Evolutionary conservation across 2,888 invertebrate species (phyloP).

Genomic region (Parasteatoda lunata): DNA sequence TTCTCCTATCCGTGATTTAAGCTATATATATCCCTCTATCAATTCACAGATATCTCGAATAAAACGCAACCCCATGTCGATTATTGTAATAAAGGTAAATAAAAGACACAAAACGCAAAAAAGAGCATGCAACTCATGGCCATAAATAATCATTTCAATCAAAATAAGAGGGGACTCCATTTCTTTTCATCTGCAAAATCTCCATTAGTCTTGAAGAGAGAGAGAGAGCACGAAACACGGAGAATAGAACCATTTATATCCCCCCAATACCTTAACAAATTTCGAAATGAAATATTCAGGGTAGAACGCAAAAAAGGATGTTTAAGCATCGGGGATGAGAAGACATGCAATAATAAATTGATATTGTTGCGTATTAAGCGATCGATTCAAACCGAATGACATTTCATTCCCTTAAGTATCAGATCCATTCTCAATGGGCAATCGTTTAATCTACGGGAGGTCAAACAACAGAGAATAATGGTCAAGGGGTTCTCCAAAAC

Average conservation of each 20-base stretch:
- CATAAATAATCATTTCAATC: constrained; percentile 63
- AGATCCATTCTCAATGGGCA: constrained; percentile 38
- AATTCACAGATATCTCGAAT: too few species aligned
- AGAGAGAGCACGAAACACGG: constrained; percentile 19
- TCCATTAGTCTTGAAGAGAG: constrained; percentile 39
- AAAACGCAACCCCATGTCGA: too few species aligned
- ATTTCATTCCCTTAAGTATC: constrained; percentile 62
- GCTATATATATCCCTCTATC: too few species aligned
- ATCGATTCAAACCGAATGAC: constrained; percentile 53
- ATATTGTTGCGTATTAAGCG: constrained; percentile 63
- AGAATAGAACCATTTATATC: neutral
- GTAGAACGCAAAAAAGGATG: neutral
- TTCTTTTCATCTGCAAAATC: constrained; percentile 10
- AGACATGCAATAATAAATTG: constrained; percentile 67
- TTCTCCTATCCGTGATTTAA: too few species aligned
- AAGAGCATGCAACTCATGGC: too few species aligned
- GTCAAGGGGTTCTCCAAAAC: too few species aligned
- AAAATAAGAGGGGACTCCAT: constrained; percentile 16
- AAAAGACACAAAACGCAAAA: too few species aligned
- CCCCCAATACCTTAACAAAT: constrained; percentile 23
- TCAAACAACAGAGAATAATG: neutral
- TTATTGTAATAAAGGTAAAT: too few species aligned
- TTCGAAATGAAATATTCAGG: constrained; percentile 66
- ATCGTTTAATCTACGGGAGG: constrained; percentile 20
- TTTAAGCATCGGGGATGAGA: constrained; percentile 11